Conservation (phyloP, 2,797 vertebrate species). For the Anableps anableps region DNA sequence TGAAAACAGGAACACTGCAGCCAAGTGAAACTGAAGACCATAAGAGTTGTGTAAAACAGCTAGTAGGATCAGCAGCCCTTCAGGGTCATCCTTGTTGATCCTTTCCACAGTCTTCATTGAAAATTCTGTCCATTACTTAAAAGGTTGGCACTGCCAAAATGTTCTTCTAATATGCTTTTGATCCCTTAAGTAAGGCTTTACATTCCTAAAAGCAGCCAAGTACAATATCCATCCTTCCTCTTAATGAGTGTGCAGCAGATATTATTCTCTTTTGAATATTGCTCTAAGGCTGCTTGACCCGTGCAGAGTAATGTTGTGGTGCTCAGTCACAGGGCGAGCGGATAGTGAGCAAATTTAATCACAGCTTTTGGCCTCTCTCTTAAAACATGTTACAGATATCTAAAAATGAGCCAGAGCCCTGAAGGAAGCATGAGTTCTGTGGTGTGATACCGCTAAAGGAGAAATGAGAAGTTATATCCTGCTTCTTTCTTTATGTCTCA, state of each 20-base stretch:
- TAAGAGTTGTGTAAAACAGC: constrained; percentile 34
- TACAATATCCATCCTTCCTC: constrained; percentile 51
- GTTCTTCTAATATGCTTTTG: constrained; percentile 67
- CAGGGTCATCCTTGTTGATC: constrained; percentile 23
- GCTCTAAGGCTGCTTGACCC: constrained; percentile 67
- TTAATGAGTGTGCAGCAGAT: constrained; percentile 64
- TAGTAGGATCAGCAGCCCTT: constrained; percentile 10
- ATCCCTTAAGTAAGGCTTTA: constrained; percentile 68
- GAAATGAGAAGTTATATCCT: constrained; percentile 26
- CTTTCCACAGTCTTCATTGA: constrained; percentile 19
- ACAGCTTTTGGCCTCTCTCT: constrained; percentile 55
- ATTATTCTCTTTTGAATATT: constrained; percentile 67
- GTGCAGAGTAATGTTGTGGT: constrained; percentile 51
- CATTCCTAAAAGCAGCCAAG: constrained; percentile 58
- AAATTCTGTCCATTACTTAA: constrained; percentile 44
- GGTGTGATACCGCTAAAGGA: constrained; percentile 25
- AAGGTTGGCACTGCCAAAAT: constrained; percentile 45
- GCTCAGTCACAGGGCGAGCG: constrained; percentile 51
- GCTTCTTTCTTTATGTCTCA: constrained; percentile 16
- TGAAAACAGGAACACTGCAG: constrained; percentile 32
- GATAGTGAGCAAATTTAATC: constrained; percentile 71
- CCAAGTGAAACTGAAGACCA: constrained; percentile 12
- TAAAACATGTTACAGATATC: constrained; percentile 50
- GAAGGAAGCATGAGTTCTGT: constrained; percentile 19
- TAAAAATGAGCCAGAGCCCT: constrained; percentile 40